Evolutionary conservation across 2,113 vertebrate genomes (phyloP), one percentile per base, ranked within the genome.

Genomic region (Oplegnathus fasciatus): DNA sequence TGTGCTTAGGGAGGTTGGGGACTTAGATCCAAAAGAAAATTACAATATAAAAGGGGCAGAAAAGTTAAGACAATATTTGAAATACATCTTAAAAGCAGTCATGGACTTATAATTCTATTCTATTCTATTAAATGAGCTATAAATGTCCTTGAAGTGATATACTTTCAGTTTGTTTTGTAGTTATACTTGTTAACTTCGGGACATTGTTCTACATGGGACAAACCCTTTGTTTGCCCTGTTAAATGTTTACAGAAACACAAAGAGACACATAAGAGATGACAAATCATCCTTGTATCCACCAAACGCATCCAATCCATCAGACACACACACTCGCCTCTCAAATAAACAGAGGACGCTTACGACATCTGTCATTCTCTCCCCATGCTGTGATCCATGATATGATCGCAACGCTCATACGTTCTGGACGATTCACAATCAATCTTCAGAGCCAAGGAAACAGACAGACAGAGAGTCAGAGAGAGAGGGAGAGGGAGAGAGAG

Each of bases 291-390:
- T 2, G 60, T 64, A 85, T 80, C 62, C 78, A 79, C 42, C 60
- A 65, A 89, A 88, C 6, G 11, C 73, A 88, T 61, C 75, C 85
- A 55, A 92, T 93, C 92, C 89, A 89, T 93, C 91, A 94, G 84
- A 78, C 75, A 44, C 78, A 44, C 78, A 66, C 65, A 17, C 61
- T 83, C 52, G 22, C 86, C 78, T 90, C 83, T 83, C 69, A 90
- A 92, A 89, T 79, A 92, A 92, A 92, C 84, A 88, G 87, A 89
- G 72, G 89, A 85, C 52, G 58, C 81, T 75, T 3, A 82, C 58
- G 87, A 92, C 92, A 91, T 88, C 89, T 93, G 94, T 93, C 94
- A 90, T 82, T 92, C 77, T 82, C 57, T 87, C 62, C 60, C 78
- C 54, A 80, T 54, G 80, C 88, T 81, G 74, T 93, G 91, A 93